Percentiles rank a stretch among this genome's conserved stretches.
These are phyloP conservation scores for Drosophila demipolita DNA, from an alignment of 2,888 invertebrate genomes.

Conservation along the genomic window DNA sequence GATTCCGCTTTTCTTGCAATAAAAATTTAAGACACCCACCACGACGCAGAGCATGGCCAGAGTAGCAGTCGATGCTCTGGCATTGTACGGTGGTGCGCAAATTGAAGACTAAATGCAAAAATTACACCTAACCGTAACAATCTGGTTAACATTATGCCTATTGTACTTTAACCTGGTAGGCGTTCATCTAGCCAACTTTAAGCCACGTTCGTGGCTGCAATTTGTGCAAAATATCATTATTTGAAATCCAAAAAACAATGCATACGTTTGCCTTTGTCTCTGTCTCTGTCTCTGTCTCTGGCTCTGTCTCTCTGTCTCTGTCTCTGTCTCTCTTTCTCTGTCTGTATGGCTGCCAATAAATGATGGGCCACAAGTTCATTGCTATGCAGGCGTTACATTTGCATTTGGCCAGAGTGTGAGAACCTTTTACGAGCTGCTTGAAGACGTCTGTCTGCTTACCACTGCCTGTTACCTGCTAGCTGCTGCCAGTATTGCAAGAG, in stretches of 20 bases:
- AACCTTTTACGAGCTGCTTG: conserved; percentile 58
- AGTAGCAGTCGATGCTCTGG: conserved; percentile 9
- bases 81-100: conserved; percentile 47
- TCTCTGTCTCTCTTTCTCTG: conserved; percentile 6
- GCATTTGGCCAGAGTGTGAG: conserved; percentile 56
- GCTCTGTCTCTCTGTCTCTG: conserved; percentile 1
- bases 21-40: conserved; percentile 72
- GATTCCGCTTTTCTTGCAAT: conserved; percentile 76
- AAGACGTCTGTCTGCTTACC: conserved; percentile 42
- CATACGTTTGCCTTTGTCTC: conserved; percentile 29
- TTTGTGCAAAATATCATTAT: conserved; percentile 63
- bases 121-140: conserved; percentile 67
- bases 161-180: conserved; percentile 26
- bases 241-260: conserved; percentile 52
- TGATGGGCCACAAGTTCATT: conserved; percentile 51
- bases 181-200: conserved; percentile 24
- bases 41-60: conserved; percentile 11
- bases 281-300: background rate
- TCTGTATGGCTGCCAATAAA: conserved; percentile 34
- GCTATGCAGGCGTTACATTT: conserved; percentile 62
- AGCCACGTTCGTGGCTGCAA: conserved; percentile 52
- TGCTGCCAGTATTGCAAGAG: conserved; percentile 62
- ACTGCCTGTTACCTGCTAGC: conserved; percentile 17
- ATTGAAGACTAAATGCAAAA: conserved; percentile 75
- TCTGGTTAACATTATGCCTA: conserved; percentile 40